phyloP scores from a whole-genome alignment of 2,888 invertebrate species.

The Rhagium mordax region DNA sequence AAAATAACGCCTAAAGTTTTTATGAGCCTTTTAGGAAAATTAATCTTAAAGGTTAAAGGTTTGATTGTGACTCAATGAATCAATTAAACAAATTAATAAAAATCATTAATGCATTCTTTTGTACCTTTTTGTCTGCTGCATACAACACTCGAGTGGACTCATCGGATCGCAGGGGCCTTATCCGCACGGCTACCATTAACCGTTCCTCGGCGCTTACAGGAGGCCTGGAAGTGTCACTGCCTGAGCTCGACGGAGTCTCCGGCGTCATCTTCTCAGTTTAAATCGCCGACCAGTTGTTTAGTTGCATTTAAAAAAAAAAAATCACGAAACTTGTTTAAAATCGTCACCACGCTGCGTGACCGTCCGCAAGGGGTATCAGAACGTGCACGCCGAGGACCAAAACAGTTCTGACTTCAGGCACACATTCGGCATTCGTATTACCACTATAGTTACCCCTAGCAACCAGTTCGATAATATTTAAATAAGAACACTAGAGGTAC shows the following conservation, averaged over 20 bases:
- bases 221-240: slow-evolving; percentile 65
- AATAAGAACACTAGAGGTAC: slow-evolving; percentile 42
- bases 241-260: slow-evolving; percentile 68
- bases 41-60: too few relatives aligned
- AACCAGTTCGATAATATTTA: slow-evolving; percentile 48
- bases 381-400: neutral
- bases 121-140: slow-evolving; percentile 86
- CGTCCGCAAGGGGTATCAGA: neutral
- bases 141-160: slow-evolving; percentile 85
- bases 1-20: too few relatives aligned
- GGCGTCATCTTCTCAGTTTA: slow-evolving; percentile 59
- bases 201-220: slow-evolving; percentile 66
- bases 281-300: neutral
- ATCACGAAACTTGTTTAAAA: neutral
- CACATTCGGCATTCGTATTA: slow-evolving; percentile 10
- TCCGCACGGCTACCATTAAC: slow-evolving; percentile 86
- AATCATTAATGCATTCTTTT: too few relatives aligned
- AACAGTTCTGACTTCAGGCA: slow-evolving; percentile 4
- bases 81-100: too few relatives aligned
- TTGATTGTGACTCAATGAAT: too few relatives aligned
- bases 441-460: slow-evolving; percentile 32
- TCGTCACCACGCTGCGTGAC: neutral
- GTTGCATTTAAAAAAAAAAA: neutral
- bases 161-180: slow-evolving; percentile 85
- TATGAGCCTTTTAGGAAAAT: too few relatives aligned